These are phyloP conservation scores for Hemicordylus capensis DNA, from an alignment of 2,113 vertebrate species.

Conservation along the genomic window DNA sequence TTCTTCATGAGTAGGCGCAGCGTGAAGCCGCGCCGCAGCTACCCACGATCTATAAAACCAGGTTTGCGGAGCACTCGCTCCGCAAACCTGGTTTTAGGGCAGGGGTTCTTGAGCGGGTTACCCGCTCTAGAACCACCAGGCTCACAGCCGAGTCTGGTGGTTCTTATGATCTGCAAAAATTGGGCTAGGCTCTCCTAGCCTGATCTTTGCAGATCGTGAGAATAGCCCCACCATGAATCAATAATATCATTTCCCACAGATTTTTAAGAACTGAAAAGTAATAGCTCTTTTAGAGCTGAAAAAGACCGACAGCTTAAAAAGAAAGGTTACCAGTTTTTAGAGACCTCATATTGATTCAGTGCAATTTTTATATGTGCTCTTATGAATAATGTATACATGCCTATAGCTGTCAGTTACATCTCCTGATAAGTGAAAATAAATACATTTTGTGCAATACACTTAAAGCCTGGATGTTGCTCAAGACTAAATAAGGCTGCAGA, in stretches of 20 bases:
- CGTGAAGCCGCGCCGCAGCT: too few relatives aligned
- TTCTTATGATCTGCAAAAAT: too few relatives aligned
- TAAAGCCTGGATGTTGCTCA: slow-evolving; percentile 18
- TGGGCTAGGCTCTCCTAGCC: too few relatives aligned
- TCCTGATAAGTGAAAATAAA: slow-evolving; percentile 50
- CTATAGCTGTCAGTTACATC: slow-evolving; percentile 28
- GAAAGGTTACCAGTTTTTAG: slow-evolving; percentile 47
- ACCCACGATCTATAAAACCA: too few relatives aligned
- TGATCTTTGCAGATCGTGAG: too few relatives aligned
- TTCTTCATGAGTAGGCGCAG: too few relatives aligned
- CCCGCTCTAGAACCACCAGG: too few relatives aligned
- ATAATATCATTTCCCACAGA: slow-evolving; percentile 50
- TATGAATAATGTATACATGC: slow-evolving; percentile 57
- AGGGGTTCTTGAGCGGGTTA: too few relatives aligned
- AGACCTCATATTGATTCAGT: slow-evolving; percentile 60
- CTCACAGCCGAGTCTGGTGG: too few relatives aligned
- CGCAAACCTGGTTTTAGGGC: too few relatives aligned
- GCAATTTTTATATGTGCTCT: slow-evolving; percentile 42
- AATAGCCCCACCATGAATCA: too few relatives aligned
- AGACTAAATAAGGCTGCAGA: slow-evolving; percentile 18
- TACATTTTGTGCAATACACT: slow-evolving; percentile 33
- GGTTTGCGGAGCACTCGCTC: too few relatives aligned
- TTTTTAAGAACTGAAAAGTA: slow-evolving; percentile 63
- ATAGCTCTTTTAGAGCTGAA: slow-evolving; percentile 51
- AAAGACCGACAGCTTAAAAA: slow-evolving; percentile 36